Base-by-base conservation (phyloP, 1,140 invertebrate species). In the Drosophila jambulina region DNA sequence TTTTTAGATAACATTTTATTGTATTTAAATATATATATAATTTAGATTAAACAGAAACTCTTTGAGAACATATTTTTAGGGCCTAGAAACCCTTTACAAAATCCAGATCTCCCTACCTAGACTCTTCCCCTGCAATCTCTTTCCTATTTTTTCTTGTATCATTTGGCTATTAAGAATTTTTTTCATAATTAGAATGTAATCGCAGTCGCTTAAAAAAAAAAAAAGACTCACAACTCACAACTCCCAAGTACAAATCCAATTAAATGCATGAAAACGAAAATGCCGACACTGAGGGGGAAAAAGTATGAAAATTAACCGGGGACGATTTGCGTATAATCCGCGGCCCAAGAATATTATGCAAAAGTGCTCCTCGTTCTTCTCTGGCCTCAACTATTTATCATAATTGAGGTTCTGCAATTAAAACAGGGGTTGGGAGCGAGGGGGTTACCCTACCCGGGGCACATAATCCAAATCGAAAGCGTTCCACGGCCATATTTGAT, bases 281-380 rank as follows among this genome's bases (percentile, higher is more conserved):
- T 60, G 64, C 65, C 58, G 51, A 61, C 71, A 77, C 7, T 23
- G 43, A 46, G 43, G 65, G 56, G 81, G 46, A 25, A 53, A 70
- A 75, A 64, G 57, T 68, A 75, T 64, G 58, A 80, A 80, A 83
- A 84, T 83, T 79, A 83, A 82, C 63, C 42, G 17, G 2, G 4
- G 69, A 74, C 83, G 83, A 87, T 88, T 87, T 87, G 83, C 83
- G 84, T 87, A 87, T 88, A 87, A 87, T 87, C 83, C 83, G 75
- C 43, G 74, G 32, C 29, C 42, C 6, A 34, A n/a, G 38, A 53
- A 75, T 38, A 82, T 82, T 85, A 85, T 86, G 82, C 82, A 86
- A 82, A 48, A 61, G 8, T 15, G 2, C 49, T 19, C 2, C 5
- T 5, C 6, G 6, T 15, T 34, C 29, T 15, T 8, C 13, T 9